Conservation (phyloP, 2,113 vertebrate species). For the Vulpes vulpes region DNA sequence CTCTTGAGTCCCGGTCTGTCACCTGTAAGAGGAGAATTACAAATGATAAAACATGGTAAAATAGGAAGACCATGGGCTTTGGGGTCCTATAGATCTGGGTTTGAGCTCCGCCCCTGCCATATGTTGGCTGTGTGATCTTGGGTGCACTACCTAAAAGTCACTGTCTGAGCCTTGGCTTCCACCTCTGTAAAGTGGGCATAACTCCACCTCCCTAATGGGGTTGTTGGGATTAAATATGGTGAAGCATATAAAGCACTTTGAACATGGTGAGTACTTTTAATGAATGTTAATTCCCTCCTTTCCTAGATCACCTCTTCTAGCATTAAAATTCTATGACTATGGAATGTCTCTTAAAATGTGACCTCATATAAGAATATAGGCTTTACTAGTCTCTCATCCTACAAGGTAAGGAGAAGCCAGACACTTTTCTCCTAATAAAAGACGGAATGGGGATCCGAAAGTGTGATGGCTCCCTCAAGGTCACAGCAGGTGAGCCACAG, state of each 20-base stretch:
- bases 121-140: background rate
- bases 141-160: background rate
- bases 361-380: background rate
- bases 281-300: constrained; percentile 22
- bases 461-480: background rate
- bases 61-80: background rate
- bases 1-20: background rate
- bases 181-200: background rate
- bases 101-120: background rate
- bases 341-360: constrained; percentile 42
- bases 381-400: background rate
- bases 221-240: background rate
- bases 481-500: background rate
- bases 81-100: background rate
- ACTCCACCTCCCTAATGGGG: background rate
- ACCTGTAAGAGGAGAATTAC: background rate
- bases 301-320: background rate
- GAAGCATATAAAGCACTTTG: background rate
- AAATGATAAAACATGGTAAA: background rate
- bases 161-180: background rate
- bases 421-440: background rate
- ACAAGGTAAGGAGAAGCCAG: background rate
- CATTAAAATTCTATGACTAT: constrained; percentile 59
- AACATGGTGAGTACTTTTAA: constrained; percentile 12
- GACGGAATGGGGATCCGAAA: background rate